phyloP scores from a whole-genome alignment of 2,888 invertebrate genomes.

The Melikaiella ostensackeni region DNA sequence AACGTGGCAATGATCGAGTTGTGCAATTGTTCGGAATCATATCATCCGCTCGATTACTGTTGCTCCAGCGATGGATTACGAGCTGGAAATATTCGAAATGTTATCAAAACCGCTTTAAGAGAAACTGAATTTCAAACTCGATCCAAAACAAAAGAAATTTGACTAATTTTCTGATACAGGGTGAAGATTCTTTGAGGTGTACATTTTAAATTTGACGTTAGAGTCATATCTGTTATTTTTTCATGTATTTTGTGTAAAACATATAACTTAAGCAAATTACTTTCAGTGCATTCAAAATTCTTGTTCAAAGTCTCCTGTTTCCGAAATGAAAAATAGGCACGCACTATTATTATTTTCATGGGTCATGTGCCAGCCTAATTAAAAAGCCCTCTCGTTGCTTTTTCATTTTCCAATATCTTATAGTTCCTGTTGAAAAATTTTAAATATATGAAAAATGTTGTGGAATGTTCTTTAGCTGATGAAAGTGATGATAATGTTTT shows the following conservation, averaged over 20 bases:
- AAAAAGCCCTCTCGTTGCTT: not conserved
- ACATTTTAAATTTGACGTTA: not conserved
- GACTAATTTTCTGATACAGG: not conserved
- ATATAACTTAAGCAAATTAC: not conserved
- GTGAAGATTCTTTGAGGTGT: not conserved
- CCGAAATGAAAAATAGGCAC: not conserved
- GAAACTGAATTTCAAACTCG: not conserved
- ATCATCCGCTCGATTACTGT: constrained; percentile 14
- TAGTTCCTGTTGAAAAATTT: too few relatives aligned
- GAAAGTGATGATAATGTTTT: too few relatives aligned
- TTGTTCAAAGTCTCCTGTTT: not conserved
- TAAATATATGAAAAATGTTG: too few relatives aligned
- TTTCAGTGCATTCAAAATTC: not conserved
- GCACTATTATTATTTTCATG: not conserved
- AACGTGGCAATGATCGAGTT: constrained; percentile 28
- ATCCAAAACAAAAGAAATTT: not conserved
- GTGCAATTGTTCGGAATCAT: constrained; percentile 2
- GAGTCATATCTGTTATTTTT: not conserved
- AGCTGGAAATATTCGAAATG: constrained; percentile 22
- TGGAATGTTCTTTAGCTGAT: too few relatives aligned
- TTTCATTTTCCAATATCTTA: too few relatives aligned
- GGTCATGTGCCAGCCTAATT: not conserved
- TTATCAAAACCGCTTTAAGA: not conserved
- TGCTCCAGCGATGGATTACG: constrained; percentile 1
- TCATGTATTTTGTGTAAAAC: not conserved